Percentiles rank a stretch among this genome's conserved stretches.
These are phyloP conservation scores for Augochlorella aurata DNA, from an alignment of 2,888 invertebrate genomes.

Conservation along the genomic window DNA sequence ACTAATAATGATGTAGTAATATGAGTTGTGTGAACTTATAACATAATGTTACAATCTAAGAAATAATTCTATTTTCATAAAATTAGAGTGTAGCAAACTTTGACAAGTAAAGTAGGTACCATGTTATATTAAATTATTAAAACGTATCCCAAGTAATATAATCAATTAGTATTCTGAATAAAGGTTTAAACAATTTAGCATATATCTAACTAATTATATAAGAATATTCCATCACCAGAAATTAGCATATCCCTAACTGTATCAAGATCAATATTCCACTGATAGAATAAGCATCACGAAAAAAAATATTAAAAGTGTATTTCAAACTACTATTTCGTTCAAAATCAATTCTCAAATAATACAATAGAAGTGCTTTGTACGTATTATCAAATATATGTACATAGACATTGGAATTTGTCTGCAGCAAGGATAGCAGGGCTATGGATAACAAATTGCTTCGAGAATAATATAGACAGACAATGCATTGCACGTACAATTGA, in stretches of 20 bases:
- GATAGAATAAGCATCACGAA: conserved; percentile 1
- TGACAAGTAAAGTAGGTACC: conserved; percentile 82
- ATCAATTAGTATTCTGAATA: conserved; percentile 65
- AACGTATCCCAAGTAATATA: conserved; percentile 55
- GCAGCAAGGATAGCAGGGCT: conserved; percentile 45
- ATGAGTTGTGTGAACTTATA: conserved; percentile 21
- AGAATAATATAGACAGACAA: conserved; percentile 58
- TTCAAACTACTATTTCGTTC: conserved; percentile 16
- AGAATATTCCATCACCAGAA: conserved; percentile 76
- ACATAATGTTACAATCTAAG: conserved; percentile 39
- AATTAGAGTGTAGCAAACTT: conserved; percentile 78
- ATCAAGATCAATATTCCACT: conserved; percentile 25
- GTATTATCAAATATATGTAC: conserved; percentile 24
- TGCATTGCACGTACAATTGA: conserved; percentile 55
- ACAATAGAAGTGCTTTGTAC: conserved; percentile 29
- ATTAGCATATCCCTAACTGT: conserved; percentile 44
- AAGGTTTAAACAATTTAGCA: conserved; percentile 44
- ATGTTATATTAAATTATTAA: conserved; percentile 68
- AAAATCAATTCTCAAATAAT: conserved; percentile 19
- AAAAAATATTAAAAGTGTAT: conserved; percentile 13
- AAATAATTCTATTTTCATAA: conserved; percentile 69
- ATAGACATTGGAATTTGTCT: conserved; percentile 34
- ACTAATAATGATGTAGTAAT: conserved; percentile 24
- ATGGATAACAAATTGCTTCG: conserved; percentile 42
- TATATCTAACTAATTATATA: conserved; percentile 42